Percentiles rank a stretch among this genome's conserved stretches.
phyloP scores from a whole-genome alignment of 2,797 vertebrate genomes.

The Pteropus rufus region DNA sequence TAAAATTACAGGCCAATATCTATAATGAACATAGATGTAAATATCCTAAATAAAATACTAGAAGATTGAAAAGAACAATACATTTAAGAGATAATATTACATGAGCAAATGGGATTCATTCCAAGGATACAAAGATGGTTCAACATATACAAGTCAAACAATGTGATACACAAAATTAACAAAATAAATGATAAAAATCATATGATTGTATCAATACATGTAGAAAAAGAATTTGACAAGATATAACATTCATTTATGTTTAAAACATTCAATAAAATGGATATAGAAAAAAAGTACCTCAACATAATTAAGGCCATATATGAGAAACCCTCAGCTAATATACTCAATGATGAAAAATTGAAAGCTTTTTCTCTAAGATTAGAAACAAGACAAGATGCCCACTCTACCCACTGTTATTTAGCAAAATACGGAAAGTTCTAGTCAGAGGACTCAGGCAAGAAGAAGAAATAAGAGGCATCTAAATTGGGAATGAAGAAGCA shows the following conservation, averaged over 20 bases:
- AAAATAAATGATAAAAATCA: background rate
- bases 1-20: background rate
- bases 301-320: background rate
- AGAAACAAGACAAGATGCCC: background rate
- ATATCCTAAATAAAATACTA: background rate
- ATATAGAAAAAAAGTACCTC: background rate
- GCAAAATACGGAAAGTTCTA: background rate
- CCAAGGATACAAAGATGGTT: background rate
- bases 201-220: background rate
- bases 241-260: background rate
- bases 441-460: background rate
- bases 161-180: background rate
- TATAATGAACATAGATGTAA: background rate
- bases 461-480: background rate
- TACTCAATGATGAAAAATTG: background rate
- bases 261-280: background rate
- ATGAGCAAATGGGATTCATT: background rate
- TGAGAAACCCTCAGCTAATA: background rate
- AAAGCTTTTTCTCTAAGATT: background rate
- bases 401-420: background rate
- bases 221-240: background rate
- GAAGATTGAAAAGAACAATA: background rate
- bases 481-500: background rate
- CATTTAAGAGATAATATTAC: background rate
- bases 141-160: background rate